These are phyloP conservation scores for Aphaenogaster ashmeadi DNA, from an alignment of 1,140 invertebrate species.

Conservation along the genomic window DNA sequence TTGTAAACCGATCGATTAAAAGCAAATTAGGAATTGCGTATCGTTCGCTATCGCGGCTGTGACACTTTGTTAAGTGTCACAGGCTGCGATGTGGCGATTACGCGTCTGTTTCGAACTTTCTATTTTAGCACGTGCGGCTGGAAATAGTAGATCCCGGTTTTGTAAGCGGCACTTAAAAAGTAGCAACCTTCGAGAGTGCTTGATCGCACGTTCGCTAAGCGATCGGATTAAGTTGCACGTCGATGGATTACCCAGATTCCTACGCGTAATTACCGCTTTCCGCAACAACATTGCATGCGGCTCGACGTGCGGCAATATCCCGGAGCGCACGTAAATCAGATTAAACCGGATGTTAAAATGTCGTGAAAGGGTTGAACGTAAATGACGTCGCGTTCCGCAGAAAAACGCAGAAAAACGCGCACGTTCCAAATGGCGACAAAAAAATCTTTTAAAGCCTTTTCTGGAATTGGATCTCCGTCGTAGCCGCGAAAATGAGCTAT, in stretches of 20 bases:
- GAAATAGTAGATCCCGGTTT: constrained; percentile 18
- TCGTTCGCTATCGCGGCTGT: neutral
- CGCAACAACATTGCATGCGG: constrained; percentile 3
- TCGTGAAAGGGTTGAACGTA: neutral
- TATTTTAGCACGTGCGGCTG: constrained; percentile 17
- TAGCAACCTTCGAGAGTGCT: constrained; percentile 1
- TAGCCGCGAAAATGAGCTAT: constrained; percentile 44
- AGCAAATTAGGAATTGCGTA: constrained; percentile 7
- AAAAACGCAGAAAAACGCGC: neutral
- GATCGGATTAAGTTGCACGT: constrained; percentile 23
- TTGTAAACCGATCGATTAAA: neutral
- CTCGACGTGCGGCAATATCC: constrained; percentile 2
- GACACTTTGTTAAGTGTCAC: constrained; percentile 25
- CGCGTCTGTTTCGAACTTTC: constrained; percentile 20
- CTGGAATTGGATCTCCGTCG: constrained; percentile 28
- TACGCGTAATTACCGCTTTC: constrained; percentile 16
- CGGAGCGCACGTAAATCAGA: neutral
- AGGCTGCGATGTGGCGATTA: constrained; percentile 3
- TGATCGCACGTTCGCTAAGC: neutral
- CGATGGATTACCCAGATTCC: constrained; percentile 12
- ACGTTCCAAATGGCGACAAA: neutral
- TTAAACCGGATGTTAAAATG: constrained; percentile 1
- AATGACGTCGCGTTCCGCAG: neutral
- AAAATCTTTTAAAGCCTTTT: constrained; percentile 18
- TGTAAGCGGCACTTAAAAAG: constrained; percentile 32